Evolutionary conservation across 2,113 vertebrate genomes (phyloP).

Genomic region (Chaetops frenatus): DNA sequence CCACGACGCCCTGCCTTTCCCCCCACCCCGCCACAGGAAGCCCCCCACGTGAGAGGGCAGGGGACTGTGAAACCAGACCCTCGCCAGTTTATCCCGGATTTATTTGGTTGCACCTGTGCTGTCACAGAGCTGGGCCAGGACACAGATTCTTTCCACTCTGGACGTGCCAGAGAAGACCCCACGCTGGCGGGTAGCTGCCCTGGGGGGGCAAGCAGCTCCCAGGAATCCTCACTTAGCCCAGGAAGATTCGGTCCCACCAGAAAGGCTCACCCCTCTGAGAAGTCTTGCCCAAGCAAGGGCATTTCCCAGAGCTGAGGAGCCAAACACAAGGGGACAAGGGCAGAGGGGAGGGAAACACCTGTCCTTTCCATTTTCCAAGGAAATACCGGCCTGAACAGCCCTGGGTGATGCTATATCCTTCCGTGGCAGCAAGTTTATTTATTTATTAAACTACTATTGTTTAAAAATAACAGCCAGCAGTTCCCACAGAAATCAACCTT

Average conservation of each 20-base stretch:
- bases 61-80: background rate
- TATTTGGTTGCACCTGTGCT: slow-evolving; percentile 11
- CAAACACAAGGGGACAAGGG: background rate
- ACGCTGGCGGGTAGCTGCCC: fast-evolving
- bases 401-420: background rate
- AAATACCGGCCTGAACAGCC: background rate
- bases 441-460: background rate
- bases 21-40: too few relatives aligned
- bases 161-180: background rate
- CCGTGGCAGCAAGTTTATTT: background rate
- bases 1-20: too few relatives aligned
- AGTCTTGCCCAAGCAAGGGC: background rate
- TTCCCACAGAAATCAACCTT: background rate
- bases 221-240: background rate
- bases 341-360: slow-evolving; percentile 9
- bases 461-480: background rate
- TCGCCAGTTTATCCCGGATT: fast-evolving
- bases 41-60: background rate
- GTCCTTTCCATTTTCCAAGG: background rate
- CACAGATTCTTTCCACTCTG: background rate
- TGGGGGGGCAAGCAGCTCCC: background rate
- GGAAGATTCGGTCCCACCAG: background rate
- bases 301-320: background rate
- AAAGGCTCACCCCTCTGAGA: background rate
- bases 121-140: background rate